Percentiles rank a stretch among this genome's conserved stretches.
phyloP scores from a whole-genome alignment of 35 echinoderm and acorn worm genomes.

The Diadema setosum region DNA sequence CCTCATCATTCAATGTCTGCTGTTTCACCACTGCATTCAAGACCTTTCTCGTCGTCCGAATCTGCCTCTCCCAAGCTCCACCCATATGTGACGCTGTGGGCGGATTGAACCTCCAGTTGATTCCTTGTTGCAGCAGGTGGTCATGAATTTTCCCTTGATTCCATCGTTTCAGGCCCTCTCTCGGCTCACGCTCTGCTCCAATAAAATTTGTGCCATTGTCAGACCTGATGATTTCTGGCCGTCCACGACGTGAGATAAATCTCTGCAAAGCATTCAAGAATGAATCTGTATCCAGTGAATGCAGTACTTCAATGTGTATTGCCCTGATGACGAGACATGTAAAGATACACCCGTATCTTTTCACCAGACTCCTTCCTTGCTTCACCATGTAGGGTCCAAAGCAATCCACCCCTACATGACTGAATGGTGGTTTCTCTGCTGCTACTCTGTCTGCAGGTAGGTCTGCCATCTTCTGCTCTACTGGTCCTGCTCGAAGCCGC shows the following conservation, averaged over 20 bases:
- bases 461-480: conserved; percentile 69
- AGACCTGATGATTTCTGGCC: conserved; percentile 5
- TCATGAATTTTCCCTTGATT: conserved; percentile 25
- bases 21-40: neutral
- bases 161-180: conserved; percentile 1
- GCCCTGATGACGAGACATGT: conserved; percentile 57
- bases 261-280: conserved; percentile 30
- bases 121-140: conserved; percentile 9
- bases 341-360: conserved; percentile 58
- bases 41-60: neutral
- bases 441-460: conserved; percentile 37
- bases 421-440: conserved; percentile 51
- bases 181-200: conserved; percentile 10
- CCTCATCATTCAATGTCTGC: conserved; percentile 34
- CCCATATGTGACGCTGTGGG: conserved; percentile 54
- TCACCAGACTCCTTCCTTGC: conserved; percentile 14
- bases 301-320: conserved; percentile 43
- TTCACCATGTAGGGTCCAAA: neutral
- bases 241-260: conserved; percentile 21
- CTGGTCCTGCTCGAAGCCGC: neutral
- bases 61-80: conserved; percentile 29
- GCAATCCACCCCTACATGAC: conserved; percentile 32
- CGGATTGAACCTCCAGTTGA: conserved; percentile 39
- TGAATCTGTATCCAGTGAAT: conserved; percentile 41
- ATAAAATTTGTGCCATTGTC: conserved; percentile 49